These are phyloP conservation scores for Arenaria interpres DNA, from an alignment of 2,113 vertebrate genomes.

Conservation along the genomic window DNA sequence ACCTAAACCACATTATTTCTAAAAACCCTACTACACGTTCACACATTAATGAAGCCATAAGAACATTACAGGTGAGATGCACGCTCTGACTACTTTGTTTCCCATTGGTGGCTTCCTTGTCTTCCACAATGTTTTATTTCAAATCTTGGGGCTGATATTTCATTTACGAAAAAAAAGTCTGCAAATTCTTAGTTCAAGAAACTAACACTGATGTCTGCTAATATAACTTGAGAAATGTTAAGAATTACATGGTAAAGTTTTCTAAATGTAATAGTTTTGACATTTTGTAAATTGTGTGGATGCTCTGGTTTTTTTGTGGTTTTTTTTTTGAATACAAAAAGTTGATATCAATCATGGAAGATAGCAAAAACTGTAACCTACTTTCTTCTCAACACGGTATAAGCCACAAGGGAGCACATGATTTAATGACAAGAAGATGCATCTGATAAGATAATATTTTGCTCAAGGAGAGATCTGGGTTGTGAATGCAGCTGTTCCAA, in stretches of 20 bases:
- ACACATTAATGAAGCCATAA: background rate
- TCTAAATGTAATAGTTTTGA: background rate
- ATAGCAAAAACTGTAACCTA: background rate
- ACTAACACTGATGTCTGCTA: background rate
- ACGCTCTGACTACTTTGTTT: background rate
- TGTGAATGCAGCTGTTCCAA: conserved; percentile 48
- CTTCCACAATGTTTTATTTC: background rate
- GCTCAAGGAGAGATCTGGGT: conserved; percentile 30
- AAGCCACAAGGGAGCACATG: conserved; percentile 16
- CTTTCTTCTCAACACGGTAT: background rate
- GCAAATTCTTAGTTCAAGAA: background rate
- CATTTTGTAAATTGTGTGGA: background rate
- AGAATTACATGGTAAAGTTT: background rate
- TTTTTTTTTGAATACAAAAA: background rate
- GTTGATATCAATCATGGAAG: background rate
- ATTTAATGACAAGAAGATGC: conserved; percentile 59
- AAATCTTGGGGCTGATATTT: background rate
- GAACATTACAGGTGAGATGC: background rate
- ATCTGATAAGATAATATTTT: conserved; percentile 59
- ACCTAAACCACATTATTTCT: background rate
- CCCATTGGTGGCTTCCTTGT: background rate
- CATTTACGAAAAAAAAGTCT: background rate
- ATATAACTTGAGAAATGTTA: background rate
- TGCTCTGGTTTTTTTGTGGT: background rate
- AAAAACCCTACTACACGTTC: background rate